A percentile compares a stretch with the other conserved stretches of the same genome.
phyloP scores from a whole-genome alignment of 2,113 vertebrate genomes.

The Ranitomeya imitator region DNA sequence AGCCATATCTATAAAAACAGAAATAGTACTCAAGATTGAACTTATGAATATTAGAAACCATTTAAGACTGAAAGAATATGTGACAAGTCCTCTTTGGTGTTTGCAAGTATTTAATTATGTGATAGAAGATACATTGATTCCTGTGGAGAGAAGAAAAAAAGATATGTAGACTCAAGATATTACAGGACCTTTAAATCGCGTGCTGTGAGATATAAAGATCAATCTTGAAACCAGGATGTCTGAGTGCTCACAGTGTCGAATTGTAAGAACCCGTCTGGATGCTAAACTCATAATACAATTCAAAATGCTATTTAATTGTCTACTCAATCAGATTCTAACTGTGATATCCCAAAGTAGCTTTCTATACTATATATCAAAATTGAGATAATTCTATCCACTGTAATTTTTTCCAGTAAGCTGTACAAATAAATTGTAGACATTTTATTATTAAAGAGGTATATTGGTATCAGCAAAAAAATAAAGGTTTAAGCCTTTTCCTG shows the following conservation, averaged over 20 bases:
- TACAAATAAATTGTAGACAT: not conserved
- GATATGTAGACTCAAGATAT: not conserved
- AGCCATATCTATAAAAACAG: not conserved
- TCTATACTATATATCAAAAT: not conserved
- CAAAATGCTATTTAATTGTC: not conserved
- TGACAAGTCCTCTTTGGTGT: not conserved
- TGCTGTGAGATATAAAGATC: not conserved
- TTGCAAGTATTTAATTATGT: not conserved
- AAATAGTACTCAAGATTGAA: not conserved
- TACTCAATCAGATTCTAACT: not conserved
- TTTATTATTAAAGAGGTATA: too few species aligned
- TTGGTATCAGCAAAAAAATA: too few species aligned
- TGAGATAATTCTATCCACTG: not conserved
- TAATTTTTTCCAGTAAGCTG: not conserved
- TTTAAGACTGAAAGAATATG: not conserved
- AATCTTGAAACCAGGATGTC: not conserved
- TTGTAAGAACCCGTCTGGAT: not conserved
- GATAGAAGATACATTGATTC: not conserved
- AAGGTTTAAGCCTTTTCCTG: too few species aligned
- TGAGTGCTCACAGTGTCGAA: not conserved
- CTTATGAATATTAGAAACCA: not conserved
- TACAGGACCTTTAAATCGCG: not conserved
- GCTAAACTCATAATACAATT: not conserved
- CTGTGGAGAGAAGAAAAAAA: not conserved
- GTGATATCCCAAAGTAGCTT: not conserved